Evolutionary conservation across 2,888 invertebrate genomes (phyloP), one percentile per base, ranked within the genome.

Genomic region (Ypsolopha scabrella): DNA sequence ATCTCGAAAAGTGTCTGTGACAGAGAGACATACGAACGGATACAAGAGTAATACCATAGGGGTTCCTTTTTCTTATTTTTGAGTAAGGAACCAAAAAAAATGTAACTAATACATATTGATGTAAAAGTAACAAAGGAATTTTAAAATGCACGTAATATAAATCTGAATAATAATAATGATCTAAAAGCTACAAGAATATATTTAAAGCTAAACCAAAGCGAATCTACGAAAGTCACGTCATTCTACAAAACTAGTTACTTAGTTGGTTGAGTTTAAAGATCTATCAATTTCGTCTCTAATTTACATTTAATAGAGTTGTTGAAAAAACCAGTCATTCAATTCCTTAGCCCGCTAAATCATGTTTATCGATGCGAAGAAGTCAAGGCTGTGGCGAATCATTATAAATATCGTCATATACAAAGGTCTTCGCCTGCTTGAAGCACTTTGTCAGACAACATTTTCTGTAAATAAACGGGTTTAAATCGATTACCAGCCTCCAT

Each of bases 211-310:
- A 13, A 6, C 11, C 14, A 11, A 14, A 41, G 41, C 14, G 41
- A 8, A 13, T 41, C 11, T 41, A 13, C 7, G 14, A 14, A 7
- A 41, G 14, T 43, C 43, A 43, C 14, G 24, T 8, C 8, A 43
- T 43, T 8, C 43, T 43, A 0, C 9, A 2, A 43, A 43, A 14
- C 43, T 37, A 24, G 14, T 48, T 48, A n/a, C 24, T 24, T 11
- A 37, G 24, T 37, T 9, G 13, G 48, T 36, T 48, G n/a, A 6
- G 13, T 34, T 48, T n/a, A 35, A 48, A 48, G 62, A 66, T 64
- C 61, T 65, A 70, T 68, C 67, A 65, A 71, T 68, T 72, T 69
- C 66, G 68, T 68, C 66, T 65, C 59, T 67, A 67, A 72, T 70
- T 72, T 68, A 67, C 64, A 67, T 71, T 70, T 65, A 68, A 71